phyloP scores from a whole-genome alignment of 2,888 invertebrate species.

The Hermodice carunculata region DNA sequence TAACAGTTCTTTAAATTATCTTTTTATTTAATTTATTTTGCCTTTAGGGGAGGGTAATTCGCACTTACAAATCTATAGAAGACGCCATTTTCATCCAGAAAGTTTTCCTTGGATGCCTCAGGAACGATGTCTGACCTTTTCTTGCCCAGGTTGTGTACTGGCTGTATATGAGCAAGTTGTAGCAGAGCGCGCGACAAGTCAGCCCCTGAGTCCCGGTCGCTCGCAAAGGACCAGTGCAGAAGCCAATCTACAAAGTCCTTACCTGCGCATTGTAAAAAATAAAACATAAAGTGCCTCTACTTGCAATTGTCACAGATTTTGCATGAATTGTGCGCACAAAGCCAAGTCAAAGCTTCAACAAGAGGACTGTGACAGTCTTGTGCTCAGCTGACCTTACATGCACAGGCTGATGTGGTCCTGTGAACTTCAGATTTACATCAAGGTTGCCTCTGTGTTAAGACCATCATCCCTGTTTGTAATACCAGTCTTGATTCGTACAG shows the following conservation, averaged over 20 bases:
- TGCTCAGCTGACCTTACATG: too few species aligned
- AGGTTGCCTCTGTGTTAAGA: too few species aligned
- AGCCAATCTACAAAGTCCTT: constrained; percentile 58
- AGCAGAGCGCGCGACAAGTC: constrained; percentile 58
- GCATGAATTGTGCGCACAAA: too few species aligned
- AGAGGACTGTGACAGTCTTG: too few species aligned
- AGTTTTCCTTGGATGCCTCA: constrained; percentile 43
- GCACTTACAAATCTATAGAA: constrained; percentile 63
- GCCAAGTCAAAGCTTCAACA: too few species aligned
- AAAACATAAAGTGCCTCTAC: background rate
- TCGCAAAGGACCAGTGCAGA: constrained; percentile 58
- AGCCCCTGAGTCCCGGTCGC: constrained; percentile 52
- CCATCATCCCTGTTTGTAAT: too few species aligned
- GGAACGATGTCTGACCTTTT: background rate
- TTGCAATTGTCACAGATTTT: background rate
- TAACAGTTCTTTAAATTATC: too few species aligned
- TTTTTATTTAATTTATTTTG: too few species aligned
- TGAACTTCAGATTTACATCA: too few species aligned
- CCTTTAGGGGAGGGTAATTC: too few species aligned
- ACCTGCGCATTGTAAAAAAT: constrained; percentile 37
- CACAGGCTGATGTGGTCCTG: too few species aligned
- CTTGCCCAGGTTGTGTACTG: constrained; percentile 45
- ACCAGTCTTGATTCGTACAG: too few species aligned
- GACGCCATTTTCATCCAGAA: constrained; percentile 55
- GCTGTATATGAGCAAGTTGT: constrained; percentile 59